These are phyloP conservation scores for Eulemur rufifrons DNA, from an alignment of 2,113 vertebrate genomes.

Conservation along the genomic window DNA sequence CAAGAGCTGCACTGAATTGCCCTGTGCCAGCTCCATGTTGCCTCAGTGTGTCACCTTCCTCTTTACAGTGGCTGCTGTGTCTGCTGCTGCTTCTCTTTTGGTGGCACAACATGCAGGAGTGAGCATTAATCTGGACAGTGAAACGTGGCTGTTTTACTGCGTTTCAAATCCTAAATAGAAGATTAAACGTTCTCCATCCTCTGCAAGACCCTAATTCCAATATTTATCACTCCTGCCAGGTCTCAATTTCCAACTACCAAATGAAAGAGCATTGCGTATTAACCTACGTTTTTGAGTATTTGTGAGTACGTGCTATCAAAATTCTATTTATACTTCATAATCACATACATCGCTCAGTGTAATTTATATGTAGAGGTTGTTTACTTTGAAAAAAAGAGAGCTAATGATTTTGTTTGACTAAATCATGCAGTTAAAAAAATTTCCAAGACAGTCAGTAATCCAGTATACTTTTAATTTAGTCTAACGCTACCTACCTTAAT, in stretches of 20 bases:
- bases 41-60: neutral
- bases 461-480: constrained; percentile 57
- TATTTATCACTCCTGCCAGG: neutral
- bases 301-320: neutral
- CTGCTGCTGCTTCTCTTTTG: neutral
- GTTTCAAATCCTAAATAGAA: constrained; percentile 19
- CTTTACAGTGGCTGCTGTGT: neutral
- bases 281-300: neutral
- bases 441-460: constrained; percentile 44
- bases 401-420: constrained; percentile 60
- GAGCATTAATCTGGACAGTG: neutral
- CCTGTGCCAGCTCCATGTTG: neutral
- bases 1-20: neutral
- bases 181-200: neutral
- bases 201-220: neutral
- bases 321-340: constrained; percentile 61
- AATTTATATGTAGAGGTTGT: constrained; percentile 43
- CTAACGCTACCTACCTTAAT: neutral
- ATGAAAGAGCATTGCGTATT: constrained; percentile 31
- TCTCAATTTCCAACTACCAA: constrained; percentile 43
- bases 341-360: constrained; percentile 18
- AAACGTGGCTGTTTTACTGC: neutral
- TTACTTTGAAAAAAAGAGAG: constrained; percentile 48
- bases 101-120: neutral
- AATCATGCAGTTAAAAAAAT: constrained; percentile 44